Conservation (phyloP, 2,113 vertebrate species). For the Craseonycteris thonglongyai region DNA sequence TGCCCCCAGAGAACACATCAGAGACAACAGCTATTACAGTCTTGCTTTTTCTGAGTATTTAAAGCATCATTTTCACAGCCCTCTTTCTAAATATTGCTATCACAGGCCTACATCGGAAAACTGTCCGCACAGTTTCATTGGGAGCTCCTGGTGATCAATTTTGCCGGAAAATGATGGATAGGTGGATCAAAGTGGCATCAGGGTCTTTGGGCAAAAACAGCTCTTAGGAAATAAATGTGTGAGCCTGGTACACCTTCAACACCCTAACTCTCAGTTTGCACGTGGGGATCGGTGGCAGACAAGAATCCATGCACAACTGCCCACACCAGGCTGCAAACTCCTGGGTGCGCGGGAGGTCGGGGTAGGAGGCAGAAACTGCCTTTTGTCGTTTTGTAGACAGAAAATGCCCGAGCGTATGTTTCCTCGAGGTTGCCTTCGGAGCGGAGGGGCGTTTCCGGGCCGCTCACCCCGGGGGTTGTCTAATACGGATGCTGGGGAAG, state of each 20-base stretch:
- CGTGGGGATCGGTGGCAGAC: not conserved
- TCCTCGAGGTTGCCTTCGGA: not conserved
- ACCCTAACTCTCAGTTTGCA: not conserved
- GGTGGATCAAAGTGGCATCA: not conserved
- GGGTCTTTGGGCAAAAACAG: not conserved
- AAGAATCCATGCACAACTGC: too few relatives aligned
- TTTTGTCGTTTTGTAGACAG: not conserved
- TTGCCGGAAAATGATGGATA: not conserved
- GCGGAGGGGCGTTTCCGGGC: not conserved
- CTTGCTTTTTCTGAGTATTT: not conserved
- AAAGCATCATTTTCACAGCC: too few relatives aligned
- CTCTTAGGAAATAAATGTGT: too few relatives aligned
- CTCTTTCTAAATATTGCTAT: not conserved
- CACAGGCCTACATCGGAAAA: not conserved
- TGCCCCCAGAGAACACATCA: not conserved
- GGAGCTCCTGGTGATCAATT: not conserved
- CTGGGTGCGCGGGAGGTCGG: too few relatives aligned
- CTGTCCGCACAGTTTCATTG: not conserved
- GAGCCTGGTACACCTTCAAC: not conserved
- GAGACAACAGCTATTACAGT: not conserved
- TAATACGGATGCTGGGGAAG: not conserved
- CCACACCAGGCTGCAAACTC: not conserved
- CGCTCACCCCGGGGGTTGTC: not conserved
- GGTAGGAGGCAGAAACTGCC: not conserved
- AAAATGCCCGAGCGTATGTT: not conserved